phyloP scores from a whole-genome alignment of 2,888 invertebrate genomes.

The Magallana nippona region DNA sequence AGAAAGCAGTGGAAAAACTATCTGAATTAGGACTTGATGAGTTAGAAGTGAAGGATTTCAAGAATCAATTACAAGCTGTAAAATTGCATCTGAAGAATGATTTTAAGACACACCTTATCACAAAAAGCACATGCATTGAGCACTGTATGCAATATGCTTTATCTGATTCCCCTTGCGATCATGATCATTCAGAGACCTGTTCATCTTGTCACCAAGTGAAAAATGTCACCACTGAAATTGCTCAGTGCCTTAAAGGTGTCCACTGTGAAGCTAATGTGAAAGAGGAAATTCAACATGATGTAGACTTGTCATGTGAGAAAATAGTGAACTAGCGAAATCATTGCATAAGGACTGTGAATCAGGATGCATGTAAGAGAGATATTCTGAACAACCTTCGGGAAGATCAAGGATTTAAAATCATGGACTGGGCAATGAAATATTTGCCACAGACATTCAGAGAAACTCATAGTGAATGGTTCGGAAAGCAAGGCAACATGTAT shows the following conservation, averaged over 20 bases:
- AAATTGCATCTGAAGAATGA: too few species aligned
- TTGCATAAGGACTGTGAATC: constrained; percentile 28
- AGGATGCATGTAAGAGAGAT: constrained; percentile 36
- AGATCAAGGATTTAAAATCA: neutral
- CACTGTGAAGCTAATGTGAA: neutral
- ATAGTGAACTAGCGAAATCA: constrained; percentile 35
- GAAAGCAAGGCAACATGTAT: too few species aligned
- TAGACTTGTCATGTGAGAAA: constrained; percentile 32
- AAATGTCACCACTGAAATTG: constrained; percentile 28
- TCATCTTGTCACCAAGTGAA: constrained; percentile 20
- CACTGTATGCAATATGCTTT: constrained; percentile 42
- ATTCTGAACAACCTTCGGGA: constrained; percentile 30
- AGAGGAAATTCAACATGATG: constrained; percentile 38
- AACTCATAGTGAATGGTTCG: too few species aligned
- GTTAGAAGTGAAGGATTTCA: too few species aligned
- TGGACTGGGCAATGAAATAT: too few species aligned
- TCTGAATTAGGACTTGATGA: too few species aligned
- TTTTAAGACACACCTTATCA: neutral
- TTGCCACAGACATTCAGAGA: too few species aligned
- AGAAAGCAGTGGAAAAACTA: too few species aligned
- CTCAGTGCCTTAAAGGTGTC: constrained; percentile 6
- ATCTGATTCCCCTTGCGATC: constrained; percentile 29
- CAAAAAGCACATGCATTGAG: constrained; percentile 34
- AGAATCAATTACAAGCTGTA: too few species aligned
- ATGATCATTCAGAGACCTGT: constrained; percentile 34